These are phyloP conservation scores for Plecotus auritus DNA, from an alignment of 2,113 vertebrate genomes.

Conservation along the genomic window DNA sequence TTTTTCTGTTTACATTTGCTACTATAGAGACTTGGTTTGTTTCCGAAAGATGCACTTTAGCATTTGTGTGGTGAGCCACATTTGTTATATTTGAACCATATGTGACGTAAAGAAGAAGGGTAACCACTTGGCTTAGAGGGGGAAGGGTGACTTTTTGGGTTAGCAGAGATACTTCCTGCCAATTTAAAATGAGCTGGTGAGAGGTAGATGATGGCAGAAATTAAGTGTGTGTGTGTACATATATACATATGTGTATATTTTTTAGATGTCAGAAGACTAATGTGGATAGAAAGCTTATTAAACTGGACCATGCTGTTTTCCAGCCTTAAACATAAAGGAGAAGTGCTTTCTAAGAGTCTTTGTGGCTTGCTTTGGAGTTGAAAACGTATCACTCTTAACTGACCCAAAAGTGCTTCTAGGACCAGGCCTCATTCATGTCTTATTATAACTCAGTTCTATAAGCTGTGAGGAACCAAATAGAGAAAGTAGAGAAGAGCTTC, in stretches of 20 bases:
- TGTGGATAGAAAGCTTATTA: constrained; percentile 6
- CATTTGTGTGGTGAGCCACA: constrained; percentile 62
- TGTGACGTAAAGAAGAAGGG: constrained; percentile 44
- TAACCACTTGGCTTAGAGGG: neutral
- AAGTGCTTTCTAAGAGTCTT: neutral
- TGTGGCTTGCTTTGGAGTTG: neutral
- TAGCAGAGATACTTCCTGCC: constrained; percentile 30
- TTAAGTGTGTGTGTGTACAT: neutral
- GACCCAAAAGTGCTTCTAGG: constrained; percentile 15
- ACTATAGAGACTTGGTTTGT: constrained; percentile 57
- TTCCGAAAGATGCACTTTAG: constrained; percentile 62
- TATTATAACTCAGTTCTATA: neutral
- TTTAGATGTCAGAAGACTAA: neutral
- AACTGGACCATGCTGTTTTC: neutral
- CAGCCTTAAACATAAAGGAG: neutral
- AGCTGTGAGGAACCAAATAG: neutral
- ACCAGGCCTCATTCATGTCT: neutral
- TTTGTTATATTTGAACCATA: constrained; percentile 64
- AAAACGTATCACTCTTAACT: neutral
- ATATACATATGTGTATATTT: neutral
- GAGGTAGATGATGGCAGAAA: neutral
- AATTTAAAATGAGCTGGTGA: constrained; percentile 33
- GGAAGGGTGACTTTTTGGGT: neutral
- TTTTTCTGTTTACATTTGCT: constrained; percentile 61
- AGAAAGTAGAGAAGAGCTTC: neutral